Evolutionary conservation across 2,888 invertebrate species (phyloP), one percentile per base, ranked within the genome.

Genomic region (Leptodirus hochenwartii): DNA sequence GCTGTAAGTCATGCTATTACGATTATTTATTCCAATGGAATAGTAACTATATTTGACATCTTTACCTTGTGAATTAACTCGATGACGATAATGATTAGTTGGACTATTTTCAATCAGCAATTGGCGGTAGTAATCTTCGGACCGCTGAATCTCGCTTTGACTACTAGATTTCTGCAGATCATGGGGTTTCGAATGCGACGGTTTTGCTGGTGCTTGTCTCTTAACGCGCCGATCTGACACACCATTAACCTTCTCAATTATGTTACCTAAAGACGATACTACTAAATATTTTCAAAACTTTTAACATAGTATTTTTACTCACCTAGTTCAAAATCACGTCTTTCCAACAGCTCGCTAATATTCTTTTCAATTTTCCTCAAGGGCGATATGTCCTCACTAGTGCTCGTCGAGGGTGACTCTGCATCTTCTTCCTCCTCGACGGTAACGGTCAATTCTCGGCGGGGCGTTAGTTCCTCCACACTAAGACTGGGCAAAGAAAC

Each of bases 401-500:
- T 65, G 30, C 61, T 68, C 35, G 69, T 68, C 3, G 29, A 22
- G 4, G 33, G 22, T 10, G 27, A 22, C 42, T 69, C 71, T 35
- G 66, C 66, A 42, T 70, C 70, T 41, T 76, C 76, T 45, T 76
- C 75, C 46, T 77, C 76, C 47, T 75, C 73, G 4, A 75, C 66
- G 2, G 76, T 75, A 34, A 74, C 71, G 37, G 69, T 71, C 34
- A 75, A 58, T 40, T 73, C 71, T 37, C 66, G 60, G 25, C 72
- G 66, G 22, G 67, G 68, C 8, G 68, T 62, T 27, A 65, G 64
- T 17, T 62, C 60, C 32, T 69, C 67, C 4, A 56, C 64, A 29
- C 63, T 64, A 27, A 75, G 59, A 39, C 63, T 66, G 13, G 75
- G 75, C 38, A 75, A 54, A 3, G 75, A 74, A 29, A 74, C 68